A percentile compares a stretch with the other conserved stretches of the same genome.
These are phyloP conservation scores for Rhinogobio ventralis DNA, from an alignment of 2,797 vertebrate genomes.

Conservation along the genomic window DNA sequence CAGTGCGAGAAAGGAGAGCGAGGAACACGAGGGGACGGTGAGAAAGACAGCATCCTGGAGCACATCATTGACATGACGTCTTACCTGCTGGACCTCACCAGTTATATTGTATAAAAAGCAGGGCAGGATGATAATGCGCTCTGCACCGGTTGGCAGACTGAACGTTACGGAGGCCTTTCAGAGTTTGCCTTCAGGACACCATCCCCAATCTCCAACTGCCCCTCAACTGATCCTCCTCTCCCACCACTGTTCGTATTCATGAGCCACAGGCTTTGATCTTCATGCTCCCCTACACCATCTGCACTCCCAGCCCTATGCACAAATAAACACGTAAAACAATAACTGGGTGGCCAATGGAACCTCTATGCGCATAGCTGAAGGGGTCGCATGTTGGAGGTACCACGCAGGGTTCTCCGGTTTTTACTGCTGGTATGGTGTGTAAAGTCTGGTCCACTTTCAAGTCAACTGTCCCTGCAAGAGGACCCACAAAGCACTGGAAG, in stretches of 20 bases:
- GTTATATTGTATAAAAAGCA: conserved; percentile 94
- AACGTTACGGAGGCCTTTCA: conserved; percentile 43
- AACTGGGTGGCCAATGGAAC: conserved; percentile 30
- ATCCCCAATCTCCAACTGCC: conserved; percentile 50
- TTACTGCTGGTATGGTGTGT: conserved; percentile 36
- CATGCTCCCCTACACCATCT: conserved; percentile 44
- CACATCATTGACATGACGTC: conserved; percentile 99
- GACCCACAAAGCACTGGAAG: conserved; percentile 48
- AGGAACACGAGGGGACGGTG: conserved; percentile 83
- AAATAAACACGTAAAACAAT: conserved; percentile 27
- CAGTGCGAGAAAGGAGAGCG: conserved; percentile 95
- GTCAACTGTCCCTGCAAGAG: conserved; percentile 35
- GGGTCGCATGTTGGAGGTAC: conserved; percentile 28
- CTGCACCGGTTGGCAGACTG: conserved; percentile 47
- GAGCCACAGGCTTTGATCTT: conserved; percentile 39
- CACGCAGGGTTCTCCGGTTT: conserved; percentile 21
- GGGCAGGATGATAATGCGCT: conserved; percentile 56
- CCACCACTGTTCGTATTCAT: conserved; percentile 45
- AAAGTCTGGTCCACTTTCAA: conserved; percentile 38
- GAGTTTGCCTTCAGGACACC: conserved; percentile 55
- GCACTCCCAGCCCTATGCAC: conserved; percentile 4
- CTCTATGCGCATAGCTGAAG: conserved; percentile 16
- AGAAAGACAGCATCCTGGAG: conserved; percentile 94
- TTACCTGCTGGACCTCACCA: conserved; percentile 96
- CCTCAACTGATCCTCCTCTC: conserved; percentile 40